Base-by-base conservation (phyloP, 1,140 invertebrate species). In the Microplitis demolitor region DNA sequence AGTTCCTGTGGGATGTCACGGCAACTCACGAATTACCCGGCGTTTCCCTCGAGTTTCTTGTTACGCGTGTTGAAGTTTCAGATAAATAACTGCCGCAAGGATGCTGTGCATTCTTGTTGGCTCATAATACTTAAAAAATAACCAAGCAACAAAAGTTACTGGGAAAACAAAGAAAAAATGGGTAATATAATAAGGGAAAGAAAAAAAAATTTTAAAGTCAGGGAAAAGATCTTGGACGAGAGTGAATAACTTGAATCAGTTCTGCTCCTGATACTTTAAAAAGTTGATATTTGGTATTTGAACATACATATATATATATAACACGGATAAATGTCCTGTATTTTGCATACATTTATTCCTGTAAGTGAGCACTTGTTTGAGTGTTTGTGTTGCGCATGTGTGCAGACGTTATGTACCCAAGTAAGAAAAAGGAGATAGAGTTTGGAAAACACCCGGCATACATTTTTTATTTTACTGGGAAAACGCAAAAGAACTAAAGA, bases 1-100 rank as follows among this genome's bases (percentile, higher is more conserved):
- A 64, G 37, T 73, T 71, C 62, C 39, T 60, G 66, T 34, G 53
- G 63, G 50, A 60, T 53, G 35, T 72, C 34, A 67, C 50, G 56
- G 13, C 5, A 66, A 66, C 50, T 53, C 69, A 16, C 35, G 45
- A 71, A 71, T 71, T 71, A 71, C 61, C 39, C 45, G 34, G 16
- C 13, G 16, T 61, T 53, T 45, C 56, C 34, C 62, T 16, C 69
- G 24, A 64, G 69, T 70, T 70, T 70, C 69, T 62, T 70, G 68
- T 62, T 70, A 70, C 68, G 16, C 33, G 60, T 61, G 60, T 24
- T 61, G 33, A 61, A 56, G 53, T 24, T 24, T 61, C 11, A 61
- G 11, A 61, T 61, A 35, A 61, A 61, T 61, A 45, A 45, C 39
- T 3, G 39, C 39, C 39, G 2, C 39, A 45, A 45, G 39, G 39